These are phyloP conservation scores for Microcebus griseorufus DNA, from an alignment of 2,113 vertebrate species.

Conservation along the genomic window DNA sequence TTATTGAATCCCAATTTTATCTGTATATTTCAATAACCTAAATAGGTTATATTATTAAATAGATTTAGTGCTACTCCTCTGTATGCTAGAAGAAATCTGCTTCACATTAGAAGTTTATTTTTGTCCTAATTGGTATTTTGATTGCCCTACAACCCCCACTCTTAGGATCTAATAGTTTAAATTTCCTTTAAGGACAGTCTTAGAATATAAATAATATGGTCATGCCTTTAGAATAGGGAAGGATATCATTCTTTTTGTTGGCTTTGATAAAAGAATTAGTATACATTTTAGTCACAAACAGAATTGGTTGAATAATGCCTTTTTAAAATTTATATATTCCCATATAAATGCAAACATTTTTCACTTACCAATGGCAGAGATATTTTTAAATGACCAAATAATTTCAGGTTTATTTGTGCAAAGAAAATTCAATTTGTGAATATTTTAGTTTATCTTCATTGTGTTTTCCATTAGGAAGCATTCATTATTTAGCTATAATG, in stretches of 20 bases:
- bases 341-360: not conserved
- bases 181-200: not conserved
- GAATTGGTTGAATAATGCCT: not conserved
- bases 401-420: not conserved
- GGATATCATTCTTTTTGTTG: not conserved
- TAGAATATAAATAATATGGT: not conserved
- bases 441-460: slow-evolving; percentile 1
- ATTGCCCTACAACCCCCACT: not conserved
- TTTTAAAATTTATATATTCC: not conserved
- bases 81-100: not conserved
- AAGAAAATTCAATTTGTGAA: not conserved
- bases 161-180: not conserved
- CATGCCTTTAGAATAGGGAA: not conserved
- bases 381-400: slow-evolving; percentile 44
- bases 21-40: not conserved
- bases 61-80: not conserved
- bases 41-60: slow-evolving; percentile 8
- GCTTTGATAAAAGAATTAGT: not conserved
- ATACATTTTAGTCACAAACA: not conserved
- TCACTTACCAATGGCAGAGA: not conserved
- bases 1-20: not conserved
- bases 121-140: not conserved
- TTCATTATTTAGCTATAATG: slow-evolving; percentile 14
- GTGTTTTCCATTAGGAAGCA: slow-evolving; percentile 34
- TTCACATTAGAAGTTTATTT: not conserved